phyloP scores from a whole-genome alignment of 1,140 invertebrate species.

The Campodea augens region DNA sequence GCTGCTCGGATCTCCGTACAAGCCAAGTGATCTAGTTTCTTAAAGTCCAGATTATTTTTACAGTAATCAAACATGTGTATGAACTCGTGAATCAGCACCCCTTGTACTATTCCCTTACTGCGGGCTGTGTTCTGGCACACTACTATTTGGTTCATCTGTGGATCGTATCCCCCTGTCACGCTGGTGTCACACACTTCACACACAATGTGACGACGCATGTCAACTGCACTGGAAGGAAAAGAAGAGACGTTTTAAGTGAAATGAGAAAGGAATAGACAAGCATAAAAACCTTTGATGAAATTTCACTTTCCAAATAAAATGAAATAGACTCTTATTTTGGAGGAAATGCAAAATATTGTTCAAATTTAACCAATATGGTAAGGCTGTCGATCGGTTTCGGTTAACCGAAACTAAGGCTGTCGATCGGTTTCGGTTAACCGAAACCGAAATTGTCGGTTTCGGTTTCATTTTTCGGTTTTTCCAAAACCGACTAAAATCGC shows the following conservation, averaged over 20 bases:
- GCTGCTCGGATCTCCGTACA: constrained; percentile 87
- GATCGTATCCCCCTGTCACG: constrained; percentile 84
- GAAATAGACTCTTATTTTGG: constrained; percentile 7
- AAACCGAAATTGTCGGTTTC: no score
- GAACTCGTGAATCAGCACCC: constrained; percentile 75
- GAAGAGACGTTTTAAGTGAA: constrained; percentile 14
- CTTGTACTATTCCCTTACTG: constrained; percentile 42
- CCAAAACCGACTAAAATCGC: no score
- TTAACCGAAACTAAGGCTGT: no score
- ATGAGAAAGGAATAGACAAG: constrained; percentile 10
- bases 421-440: no score
- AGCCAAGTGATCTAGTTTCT: constrained; percentile 78
- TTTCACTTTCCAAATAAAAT: constrained; percentile 7
- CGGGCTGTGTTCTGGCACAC: constrained; percentile 70
- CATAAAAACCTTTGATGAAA: constrained; percentile 8
- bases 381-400: no score
- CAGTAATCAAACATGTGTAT: constrained; percentile 96
- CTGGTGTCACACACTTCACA: constrained; percentile 71
- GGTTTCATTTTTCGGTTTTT: no score
- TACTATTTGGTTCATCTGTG: constrained; percentile 69
- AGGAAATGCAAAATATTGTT: no score
- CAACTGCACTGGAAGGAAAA: constrained; percentile 41
- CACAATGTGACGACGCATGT: constrained; percentile 66
- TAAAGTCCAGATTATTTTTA: constrained; percentile 68
- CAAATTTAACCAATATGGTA: no score